A percentile compares a stretch with the other conserved stretches of the same genome.
phyloP scores from a whole-genome alignment of 2,888 invertebrate species.

The Mythimna loreyi region DNA sequence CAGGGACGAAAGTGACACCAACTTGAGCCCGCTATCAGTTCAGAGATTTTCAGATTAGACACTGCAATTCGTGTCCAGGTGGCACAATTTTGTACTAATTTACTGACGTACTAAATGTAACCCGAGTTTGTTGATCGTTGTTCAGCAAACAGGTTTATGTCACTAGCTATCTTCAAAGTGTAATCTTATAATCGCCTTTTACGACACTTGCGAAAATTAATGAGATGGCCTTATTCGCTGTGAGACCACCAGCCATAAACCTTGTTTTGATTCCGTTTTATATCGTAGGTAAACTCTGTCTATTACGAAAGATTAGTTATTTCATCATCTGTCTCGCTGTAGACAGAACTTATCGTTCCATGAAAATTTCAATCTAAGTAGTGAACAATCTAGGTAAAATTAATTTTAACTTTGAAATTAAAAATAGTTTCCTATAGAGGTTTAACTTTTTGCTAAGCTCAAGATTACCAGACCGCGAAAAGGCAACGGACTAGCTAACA shows the following conservation, averaged over 20 bases:
- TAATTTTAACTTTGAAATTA: constrained; percentile 60
- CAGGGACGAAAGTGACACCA: too few species aligned
- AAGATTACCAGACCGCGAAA: constrained; percentile 77
- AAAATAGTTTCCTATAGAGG: constrained; percentile 54
- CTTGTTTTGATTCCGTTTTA: constrained; percentile 45
- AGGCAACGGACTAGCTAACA: constrained; percentile 73
- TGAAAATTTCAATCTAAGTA: constrained; percentile 47
- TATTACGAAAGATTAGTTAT: constrained; percentile 7
- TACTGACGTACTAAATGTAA: constrained; percentile 19
- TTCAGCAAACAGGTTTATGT: constrained; percentile 13
- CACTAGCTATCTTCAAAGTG: constrained; percentile 24
- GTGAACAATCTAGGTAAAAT: constrained; percentile 42
- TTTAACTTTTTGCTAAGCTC: constrained; percentile 52
- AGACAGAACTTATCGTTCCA: constrained; percentile 30
- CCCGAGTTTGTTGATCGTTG: constrained; percentile 10
- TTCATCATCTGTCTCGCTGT: constrained; percentile 20
- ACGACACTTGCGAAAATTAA: constrained; percentile 44
- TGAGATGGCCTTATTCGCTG: constrained; percentile 27
- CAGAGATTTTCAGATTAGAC: too few species aligned
- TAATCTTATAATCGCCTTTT: constrained; percentile 50
- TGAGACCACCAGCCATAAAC: constrained; percentile 27
- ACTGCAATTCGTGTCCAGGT: not conserved
- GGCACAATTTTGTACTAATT: not conserved
- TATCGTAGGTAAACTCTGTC: constrained; percentile 6
- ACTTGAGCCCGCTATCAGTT: too few species aligned